phyloP scores from a whole-genome alignment of 2,113 vertebrate genomes.

The Regulus satrapa region DNA sequence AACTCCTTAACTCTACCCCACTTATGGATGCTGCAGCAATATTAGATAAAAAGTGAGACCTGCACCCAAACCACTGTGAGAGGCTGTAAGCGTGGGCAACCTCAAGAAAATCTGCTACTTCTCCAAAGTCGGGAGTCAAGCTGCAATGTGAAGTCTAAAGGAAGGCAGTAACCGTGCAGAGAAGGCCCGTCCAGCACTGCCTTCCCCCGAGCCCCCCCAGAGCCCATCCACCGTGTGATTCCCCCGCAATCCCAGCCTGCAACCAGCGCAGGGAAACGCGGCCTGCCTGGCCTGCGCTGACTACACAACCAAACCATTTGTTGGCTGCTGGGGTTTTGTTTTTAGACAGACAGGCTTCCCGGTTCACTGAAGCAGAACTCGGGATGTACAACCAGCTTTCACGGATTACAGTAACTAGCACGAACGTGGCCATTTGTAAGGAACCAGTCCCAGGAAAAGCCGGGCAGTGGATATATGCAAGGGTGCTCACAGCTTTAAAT shows the following conservation, averaged over 20 bases:
- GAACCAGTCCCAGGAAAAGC: background rate
- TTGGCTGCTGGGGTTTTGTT: background rate
- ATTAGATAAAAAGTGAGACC: background rate
- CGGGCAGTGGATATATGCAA: background rate
- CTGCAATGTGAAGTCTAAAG: background rate
- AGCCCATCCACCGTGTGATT: background rate
- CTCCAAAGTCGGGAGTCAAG: background rate
- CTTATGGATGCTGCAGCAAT: background rate
- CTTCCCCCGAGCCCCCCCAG: background rate
- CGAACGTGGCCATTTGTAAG: background rate
- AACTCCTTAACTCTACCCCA: background rate
- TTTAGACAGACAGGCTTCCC: background rate
- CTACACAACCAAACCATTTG: background rate
- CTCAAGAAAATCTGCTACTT: background rate
- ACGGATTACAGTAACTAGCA: background rate
- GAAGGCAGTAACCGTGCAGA: background rate
- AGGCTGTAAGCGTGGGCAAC: fast-evolving
- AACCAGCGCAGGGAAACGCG: background rate
- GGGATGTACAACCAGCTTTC: background rate
- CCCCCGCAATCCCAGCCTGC: background rate
- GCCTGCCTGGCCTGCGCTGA: background rate
- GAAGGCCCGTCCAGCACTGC: background rate
- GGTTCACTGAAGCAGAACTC: background rate
- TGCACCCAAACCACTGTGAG: background rate
- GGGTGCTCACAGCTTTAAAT: background rate